Percentiles rank a stretch among this genome's conserved stretches.
Evolutionary conservation across 2,888 invertebrate genomes (phyloP).

Genomic region (Oeneis ivallda): DNA sequence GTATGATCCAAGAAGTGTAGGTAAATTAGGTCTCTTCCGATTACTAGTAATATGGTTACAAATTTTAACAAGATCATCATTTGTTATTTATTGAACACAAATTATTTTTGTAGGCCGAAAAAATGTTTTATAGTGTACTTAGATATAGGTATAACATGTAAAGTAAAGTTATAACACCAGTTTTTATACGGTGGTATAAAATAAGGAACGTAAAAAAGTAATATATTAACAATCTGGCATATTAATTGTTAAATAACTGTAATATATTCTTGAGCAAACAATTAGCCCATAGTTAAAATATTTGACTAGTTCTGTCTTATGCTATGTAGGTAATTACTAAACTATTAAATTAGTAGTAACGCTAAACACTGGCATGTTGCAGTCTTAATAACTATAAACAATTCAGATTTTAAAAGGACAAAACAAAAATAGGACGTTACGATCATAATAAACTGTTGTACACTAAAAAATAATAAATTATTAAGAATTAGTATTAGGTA

Average conservation of each 20-base stretch:
- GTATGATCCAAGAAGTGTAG: no score
- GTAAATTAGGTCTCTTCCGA: neutral
- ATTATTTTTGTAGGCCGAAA: slow-evolving; percentile 31
- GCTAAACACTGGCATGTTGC: slow-evolving; percentile 75
- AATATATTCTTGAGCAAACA: slow-evolving; percentile 56
- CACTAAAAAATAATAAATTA: slow-evolving; percentile 26
- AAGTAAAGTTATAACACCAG: slow-evolving; percentile 20
- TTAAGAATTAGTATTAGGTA: slow-evolving; percentile 26
- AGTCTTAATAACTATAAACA: slow-evolving; percentile 62
- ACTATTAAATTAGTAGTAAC: slow-evolving; percentile 49
- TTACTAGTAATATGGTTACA: slow-evolving; percentile 13
- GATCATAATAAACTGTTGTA: slow-evolving; percentile 12
- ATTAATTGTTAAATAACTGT: slow-evolving; percentile 31
- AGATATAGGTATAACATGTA: slow-evolving; percentile 14
- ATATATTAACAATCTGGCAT: slow-evolving; percentile 37
- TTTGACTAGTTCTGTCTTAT: slow-evolving; percentile 78
- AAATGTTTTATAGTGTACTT: slow-evolving; percentile 3
- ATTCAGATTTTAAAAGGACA: slow-evolving; percentile 20
- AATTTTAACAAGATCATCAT: slow-evolving; percentile 19
- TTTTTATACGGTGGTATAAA: slow-evolving; percentile 41
- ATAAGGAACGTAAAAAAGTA: slow-evolving; percentile 43
- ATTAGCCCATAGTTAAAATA: slow-evolving; percentile 67
- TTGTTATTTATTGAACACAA: slow-evolving; percentile 17
- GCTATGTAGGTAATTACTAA: slow-evolving; percentile 56
- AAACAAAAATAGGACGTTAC: slow-evolving; percentile 21